Evolutionary conservation across 2,888 invertebrate genomes (phyloP).

Genomic region (Argyra leucocephala): DNA sequence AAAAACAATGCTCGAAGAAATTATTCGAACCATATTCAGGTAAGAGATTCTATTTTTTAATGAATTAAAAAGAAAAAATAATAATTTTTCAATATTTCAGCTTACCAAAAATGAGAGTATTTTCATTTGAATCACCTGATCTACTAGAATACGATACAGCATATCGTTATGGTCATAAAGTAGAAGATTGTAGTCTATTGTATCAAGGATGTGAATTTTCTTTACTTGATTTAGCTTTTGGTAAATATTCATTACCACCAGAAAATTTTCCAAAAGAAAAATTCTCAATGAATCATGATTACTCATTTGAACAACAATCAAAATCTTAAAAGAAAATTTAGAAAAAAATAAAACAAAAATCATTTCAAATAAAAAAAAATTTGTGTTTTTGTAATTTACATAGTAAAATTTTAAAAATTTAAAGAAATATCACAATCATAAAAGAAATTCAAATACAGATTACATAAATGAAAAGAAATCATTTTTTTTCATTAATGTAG

Average conservation of each 20-base stretch:
- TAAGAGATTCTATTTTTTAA: conserved; percentile 35
- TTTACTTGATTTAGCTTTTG: conserved; percentile 61
- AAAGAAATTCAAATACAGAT: too few relatives aligned
- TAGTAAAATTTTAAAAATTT: too few relatives aligned
- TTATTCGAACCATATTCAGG: conserved; percentile 62
- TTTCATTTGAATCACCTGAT: conserved; percentile 55
- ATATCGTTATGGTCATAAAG: conserved; percentile 46
- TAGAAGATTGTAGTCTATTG: conserved; percentile 47
- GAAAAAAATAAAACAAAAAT: too few relatives aligned
- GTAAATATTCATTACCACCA: conserved; percentile 42
- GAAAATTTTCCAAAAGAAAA: conserved; percentile 23
- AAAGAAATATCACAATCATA: too few relatives aligned
- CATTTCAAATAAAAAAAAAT: too few relatives aligned
- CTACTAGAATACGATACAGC: conserved; percentile 59
- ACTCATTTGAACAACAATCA: too few relatives aligned
- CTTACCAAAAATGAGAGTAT: conserved; percentile 55
- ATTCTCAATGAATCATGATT: background rate
- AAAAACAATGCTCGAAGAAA: conserved; percentile 57
- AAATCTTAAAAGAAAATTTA: too few relatives aligned
- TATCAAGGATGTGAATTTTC: conserved; percentile 59
- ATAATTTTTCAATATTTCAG: conserved; percentile 39
- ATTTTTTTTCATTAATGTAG: conserved; percentile 14
- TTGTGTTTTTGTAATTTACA: too few relatives aligned
- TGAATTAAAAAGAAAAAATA: background rate
- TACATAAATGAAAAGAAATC: too few relatives aligned